phyloP scores from a whole-genome alignment of 1,140 invertebrate genomes.

The Aleiodes sp. region DNA sequence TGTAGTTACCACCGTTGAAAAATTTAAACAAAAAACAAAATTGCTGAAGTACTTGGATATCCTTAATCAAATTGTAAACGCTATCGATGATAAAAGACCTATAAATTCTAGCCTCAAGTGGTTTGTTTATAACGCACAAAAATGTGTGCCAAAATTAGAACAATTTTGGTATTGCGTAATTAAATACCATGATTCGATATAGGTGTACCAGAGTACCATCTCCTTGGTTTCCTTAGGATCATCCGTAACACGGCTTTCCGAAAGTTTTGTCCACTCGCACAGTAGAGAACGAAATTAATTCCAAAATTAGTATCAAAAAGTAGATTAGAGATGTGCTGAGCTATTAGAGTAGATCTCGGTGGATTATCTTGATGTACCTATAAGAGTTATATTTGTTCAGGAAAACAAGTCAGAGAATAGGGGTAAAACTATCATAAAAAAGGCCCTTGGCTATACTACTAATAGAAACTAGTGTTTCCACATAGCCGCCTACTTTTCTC shows the following conservation, averaged over 20 bases:
- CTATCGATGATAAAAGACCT: not conserved
- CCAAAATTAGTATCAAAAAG: slow-evolving; percentile 86
- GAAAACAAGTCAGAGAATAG: too few relatives aligned
- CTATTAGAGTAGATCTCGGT: slow-evolving; percentile 55
- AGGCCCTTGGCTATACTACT: not conserved
- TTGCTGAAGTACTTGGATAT: too few relatives aligned
- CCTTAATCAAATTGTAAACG: slow-evolving; percentile 4
- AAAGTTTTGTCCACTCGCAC: slow-evolving; percentile 83
- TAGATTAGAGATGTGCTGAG: slow-evolving; percentile 70
- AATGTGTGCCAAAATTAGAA: slow-evolving; percentile 17
- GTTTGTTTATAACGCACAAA: slow-evolving; percentile 6
- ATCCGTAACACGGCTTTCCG: slow-evolving; percentile 68
- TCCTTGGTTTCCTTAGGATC: slow-evolving; percentile 52
- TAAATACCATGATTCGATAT: slow-evolving; percentile 30
- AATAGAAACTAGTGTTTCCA: not conserved
- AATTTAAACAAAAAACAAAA: too few relatives aligned
- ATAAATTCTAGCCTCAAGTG: slow-evolving; percentile 6
- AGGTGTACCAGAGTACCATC: slow-evolving; percentile 39
- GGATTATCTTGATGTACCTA: slow-evolving; percentile 38
- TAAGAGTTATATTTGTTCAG: too few relatives aligned
- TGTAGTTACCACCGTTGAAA: too few relatives aligned
- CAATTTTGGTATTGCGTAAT: not conserved
- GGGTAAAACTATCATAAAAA: not conserved
- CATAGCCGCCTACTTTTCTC: not conserved
- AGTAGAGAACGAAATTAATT: slow-evolving; percentile 88